phyloP scores from a whole-genome alignment of 2,888 invertebrate species.

The Heliconius charithonia region DNA sequence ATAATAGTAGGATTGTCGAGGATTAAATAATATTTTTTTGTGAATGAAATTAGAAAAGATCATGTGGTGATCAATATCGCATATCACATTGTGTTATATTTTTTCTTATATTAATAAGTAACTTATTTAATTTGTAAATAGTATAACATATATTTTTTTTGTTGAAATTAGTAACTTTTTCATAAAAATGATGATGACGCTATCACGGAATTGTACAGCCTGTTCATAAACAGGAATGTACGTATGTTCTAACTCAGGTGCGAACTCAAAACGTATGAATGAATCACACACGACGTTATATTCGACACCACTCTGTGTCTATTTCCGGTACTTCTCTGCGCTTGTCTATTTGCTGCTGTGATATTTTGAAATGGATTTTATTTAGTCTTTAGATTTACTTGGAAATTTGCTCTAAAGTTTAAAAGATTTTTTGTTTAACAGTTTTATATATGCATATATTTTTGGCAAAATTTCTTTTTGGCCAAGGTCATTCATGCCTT shows the following conservation, averaged over 20 bases:
- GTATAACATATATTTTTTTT: not conserved
- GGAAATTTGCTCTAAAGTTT: too few relatives aligned
- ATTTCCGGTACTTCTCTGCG: constrained; percentile 15
- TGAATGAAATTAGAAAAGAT: too few relatives aligned
- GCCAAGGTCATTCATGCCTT: too few relatives aligned
- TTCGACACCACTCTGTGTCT: constrained; percentile 22
- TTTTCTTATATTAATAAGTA: too few relatives aligned
- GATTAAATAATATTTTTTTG: too few relatives aligned
- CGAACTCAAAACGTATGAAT: constrained; percentile 19
- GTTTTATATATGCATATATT: not conserved
- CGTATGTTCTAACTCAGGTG: constrained; percentile 24
- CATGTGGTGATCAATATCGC: too few relatives aligned
- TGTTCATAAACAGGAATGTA: not conserved
- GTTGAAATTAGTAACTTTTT: not conserved
- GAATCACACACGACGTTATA: constrained; percentile 26
- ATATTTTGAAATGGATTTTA: not conserved
- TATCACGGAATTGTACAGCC: constrained; percentile 9
- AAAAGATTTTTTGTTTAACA: not conserved
- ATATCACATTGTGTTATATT: too few relatives aligned
- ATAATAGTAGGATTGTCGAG: too few relatives aligned
- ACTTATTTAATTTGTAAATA: too few relatives aligned
- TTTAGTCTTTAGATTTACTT: not conserved
- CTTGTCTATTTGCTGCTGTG: constrained; percentile 11
- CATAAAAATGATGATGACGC: constrained; percentile 3
- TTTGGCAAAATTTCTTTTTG: not conserved